A percentile compares a stretch with the other conserved stretches of the same genome.
These are phyloP conservation scores for Epizoanthus fatuus DNA, from an alignment of 92 coral and sea anemone species.

Conservation along the genomic window DNA sequence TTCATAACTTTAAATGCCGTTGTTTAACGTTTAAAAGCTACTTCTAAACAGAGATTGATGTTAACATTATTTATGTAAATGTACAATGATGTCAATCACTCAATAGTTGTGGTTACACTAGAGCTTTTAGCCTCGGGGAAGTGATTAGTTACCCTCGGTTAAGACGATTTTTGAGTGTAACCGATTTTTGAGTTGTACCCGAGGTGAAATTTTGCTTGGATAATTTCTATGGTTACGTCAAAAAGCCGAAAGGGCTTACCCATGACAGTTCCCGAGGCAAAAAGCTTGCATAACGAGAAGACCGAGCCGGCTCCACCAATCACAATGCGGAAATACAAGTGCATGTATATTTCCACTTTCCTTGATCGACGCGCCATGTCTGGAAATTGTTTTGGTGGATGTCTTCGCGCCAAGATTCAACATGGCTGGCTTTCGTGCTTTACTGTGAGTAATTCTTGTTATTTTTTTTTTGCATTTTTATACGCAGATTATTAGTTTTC, in stretches of 20 bases:
- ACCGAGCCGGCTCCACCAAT: slow-evolving; percentile 49
- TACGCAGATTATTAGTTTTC: slow-evolving; percentile 1
- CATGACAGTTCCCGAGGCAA: slow-evolving; percentile 49
- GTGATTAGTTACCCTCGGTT: no score
- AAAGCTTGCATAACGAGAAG: slow-evolving; percentile 51
- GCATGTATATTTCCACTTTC: slow-evolving; percentile 16
- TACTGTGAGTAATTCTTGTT: not conserved
- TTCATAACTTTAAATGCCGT: no score
- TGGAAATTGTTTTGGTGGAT: slow-evolving; percentile 50
- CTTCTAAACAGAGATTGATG: no score
- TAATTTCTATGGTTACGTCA: slow-evolving; percentile 47
- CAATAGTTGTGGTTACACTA: no score
- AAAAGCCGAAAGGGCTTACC: slow-evolving; percentile 47
- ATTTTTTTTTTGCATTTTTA: not conserved
- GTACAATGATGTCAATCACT: no score
- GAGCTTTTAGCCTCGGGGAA: no score
- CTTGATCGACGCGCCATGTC: slow-evolving; percentile 28
- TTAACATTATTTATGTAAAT: no score
- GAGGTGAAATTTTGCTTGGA: slow-evolving; percentile 30
- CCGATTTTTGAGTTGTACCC: not conserved
- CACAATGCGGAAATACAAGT: slow-evolving; percentile 42
- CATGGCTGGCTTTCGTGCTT: slow-evolving; percentile 23
- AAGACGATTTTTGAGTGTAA: not conserved
- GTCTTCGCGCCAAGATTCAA: slow-evolving; percentile 19
- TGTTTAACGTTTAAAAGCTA: no score